Evolutionary conservation across 2,113 vertebrate genomes (phyloP).

Genomic region (Calyptommatus sinebrachiatus): DNA sequence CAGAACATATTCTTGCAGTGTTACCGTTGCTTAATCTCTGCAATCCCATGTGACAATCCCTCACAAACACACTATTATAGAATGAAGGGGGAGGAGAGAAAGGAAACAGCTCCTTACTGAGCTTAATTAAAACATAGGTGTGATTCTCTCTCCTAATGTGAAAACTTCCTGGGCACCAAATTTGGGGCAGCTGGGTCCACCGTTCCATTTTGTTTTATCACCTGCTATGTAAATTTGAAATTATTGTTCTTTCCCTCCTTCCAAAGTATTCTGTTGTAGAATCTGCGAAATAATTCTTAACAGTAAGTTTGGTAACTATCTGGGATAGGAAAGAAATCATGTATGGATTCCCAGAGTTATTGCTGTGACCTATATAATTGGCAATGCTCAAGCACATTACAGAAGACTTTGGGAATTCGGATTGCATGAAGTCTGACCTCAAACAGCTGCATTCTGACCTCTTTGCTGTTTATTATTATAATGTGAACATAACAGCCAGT

Average conservation of each 20-base stretch:
- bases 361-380: slow-evolving; percentile 53
- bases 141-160: not conserved
- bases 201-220: not conserved
- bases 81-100: too few relatives aligned
- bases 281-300: slow-evolving; percentile 32
- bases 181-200: not conserved
- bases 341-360: slow-evolving; percentile 46
- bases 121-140: too few relatives aligned
- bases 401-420: slow-evolving; percentile 49
- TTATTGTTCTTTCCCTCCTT: slow-evolving; percentile 35
- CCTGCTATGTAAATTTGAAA: slow-evolving; percentile 20
- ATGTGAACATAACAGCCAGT: too few relatives aligned
- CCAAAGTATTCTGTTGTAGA: slow-evolving; percentile 14
- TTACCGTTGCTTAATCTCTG: too few relatives aligned
- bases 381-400: slow-evolving; percentile 48
- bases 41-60: too few relatives aligned
- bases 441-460: slow-evolving; percentile 56
- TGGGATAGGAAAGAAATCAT: slow-evolving; percentile 50
- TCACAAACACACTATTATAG: too few relatives aligned
- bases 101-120: too few relatives aligned
- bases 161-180: not conserved
- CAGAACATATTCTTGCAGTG: too few relatives aligned
- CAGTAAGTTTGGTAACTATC: slow-evolving; percentile 53
- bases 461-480: slow-evolving; percentile 40
- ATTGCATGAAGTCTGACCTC: slow-evolving; percentile 37